phyloP scores from a whole-genome alignment of 2,113 vertebrate genomes.

The Odobenus rosmarus region DNA sequence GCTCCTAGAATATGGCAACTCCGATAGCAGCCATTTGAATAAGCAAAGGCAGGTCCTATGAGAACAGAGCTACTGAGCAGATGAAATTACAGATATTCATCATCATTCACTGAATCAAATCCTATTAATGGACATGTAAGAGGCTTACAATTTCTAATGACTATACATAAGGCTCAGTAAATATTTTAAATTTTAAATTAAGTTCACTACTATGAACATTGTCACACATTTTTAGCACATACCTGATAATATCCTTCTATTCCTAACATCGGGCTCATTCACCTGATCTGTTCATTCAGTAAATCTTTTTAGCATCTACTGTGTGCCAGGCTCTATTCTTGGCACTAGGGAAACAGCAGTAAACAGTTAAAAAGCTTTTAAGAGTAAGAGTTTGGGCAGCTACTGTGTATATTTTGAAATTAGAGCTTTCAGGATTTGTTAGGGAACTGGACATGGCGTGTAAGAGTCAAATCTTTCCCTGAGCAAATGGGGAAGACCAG shows the following conservation, averaged over 20 bases:
- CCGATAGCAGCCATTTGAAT: neutral
- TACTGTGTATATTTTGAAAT: neutral
- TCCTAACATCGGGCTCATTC: neutral
- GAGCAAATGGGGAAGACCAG: neutral
- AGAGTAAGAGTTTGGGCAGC: neutral
- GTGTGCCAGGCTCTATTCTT: neutral
- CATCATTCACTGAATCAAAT: neutral
- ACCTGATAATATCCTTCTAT: neutral
- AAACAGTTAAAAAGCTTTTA: neutral
- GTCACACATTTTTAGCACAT: neutral
- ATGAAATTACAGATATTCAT: neutral
- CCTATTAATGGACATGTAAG: neutral
- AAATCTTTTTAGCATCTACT: neutral
- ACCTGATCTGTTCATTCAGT: neutral
- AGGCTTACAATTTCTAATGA: neutral
- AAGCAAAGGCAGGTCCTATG: neutral
- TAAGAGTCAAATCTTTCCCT: neutral
- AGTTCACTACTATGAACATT: neutral
- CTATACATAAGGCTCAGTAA: neutral
- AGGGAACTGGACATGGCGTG: neutral
- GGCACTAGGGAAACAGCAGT: neutral
- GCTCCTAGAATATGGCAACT: neutral
- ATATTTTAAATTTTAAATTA: neutral
- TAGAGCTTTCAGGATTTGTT: neutral
- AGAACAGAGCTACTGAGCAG: neutral